These are phyloP conservation scores for Lineus longissimus DNA, from an alignment of 1,140 invertebrate genomes.

Conservation along the genomic window DNA sequence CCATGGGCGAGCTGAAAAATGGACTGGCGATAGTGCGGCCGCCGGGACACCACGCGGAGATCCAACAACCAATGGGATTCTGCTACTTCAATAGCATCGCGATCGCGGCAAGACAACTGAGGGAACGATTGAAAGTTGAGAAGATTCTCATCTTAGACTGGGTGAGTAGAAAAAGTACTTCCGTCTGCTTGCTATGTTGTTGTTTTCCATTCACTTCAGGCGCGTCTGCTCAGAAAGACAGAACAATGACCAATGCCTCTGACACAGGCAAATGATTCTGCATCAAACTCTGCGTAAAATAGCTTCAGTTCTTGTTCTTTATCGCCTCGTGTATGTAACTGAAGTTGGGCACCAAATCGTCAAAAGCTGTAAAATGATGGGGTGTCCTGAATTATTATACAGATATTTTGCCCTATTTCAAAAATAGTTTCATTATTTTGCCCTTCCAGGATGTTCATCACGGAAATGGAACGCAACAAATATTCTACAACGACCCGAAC, in stretches of 20 bases:
- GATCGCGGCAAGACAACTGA: conserved; percentile 85
- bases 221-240: too few species aligned
- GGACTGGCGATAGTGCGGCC: conserved; percentile 97
- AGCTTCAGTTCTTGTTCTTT: too few species aligned
- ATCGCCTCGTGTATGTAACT: too few species aligned
- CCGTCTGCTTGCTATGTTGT: conserved; percentile 12
- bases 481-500: conserved; percentile 93
- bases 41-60: conserved; percentile 97
- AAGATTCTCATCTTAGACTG: conserved; percentile 96
- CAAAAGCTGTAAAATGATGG: too few species aligned
- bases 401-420: too few species aligned
- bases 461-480: conserved; percentile 98
- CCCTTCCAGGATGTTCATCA: conserved; percentile 88
- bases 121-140: conserved; percentile 77
- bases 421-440: too few species aligned
- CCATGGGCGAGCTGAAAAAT: conserved; percentile 64
- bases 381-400: too few species aligned
- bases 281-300: too few species aligned
- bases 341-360: too few species aligned
- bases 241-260: too few species aligned
- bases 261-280: too few species aligned
- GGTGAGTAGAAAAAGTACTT: conserved; percentile 65
- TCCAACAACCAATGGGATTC: conserved; percentile 95
- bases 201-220: too few species aligned
- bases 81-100: conserved; percentile 99